Evolutionary conservation across 2,888 invertebrate species (phyloP), one percentile per base, ranked within the genome.

Genomic region (Drosophila borborema): DNA sequence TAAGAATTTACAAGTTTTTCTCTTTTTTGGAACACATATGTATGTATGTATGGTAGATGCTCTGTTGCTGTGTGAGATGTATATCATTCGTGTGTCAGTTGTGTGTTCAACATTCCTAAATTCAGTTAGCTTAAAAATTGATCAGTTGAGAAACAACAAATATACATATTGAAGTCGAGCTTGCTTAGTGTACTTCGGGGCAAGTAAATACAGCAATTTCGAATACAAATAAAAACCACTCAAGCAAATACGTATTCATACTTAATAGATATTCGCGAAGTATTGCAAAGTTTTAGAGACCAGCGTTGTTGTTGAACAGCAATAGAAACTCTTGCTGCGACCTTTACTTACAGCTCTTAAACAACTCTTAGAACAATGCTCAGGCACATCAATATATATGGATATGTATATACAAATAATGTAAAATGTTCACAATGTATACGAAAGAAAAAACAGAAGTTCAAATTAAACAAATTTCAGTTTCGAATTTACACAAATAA

Each of bases 281-380:
- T 40, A n/a, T 28, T 31, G 16, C 43, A 58, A 16, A 45, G 23
- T 6, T 20, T 10, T 31, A 12, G 49, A 38, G 51, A 59, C 48
- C 41, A 61, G 43, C 62, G 69, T 41, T 40, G 58, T 61, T 40
- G 48, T 56, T 48, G 16, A 43, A 20, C 40, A 18, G 46, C 9
- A 34, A 20, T 6, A 18, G 46, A 18, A 40, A 28, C 34, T 10
- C 41, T 31, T 18, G 38, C 40, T 40, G 16, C 58, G 65, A 77
- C 70, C 74, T 77, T 77, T 66, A 77, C 78, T 77, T 77, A 77
- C 78, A 74, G 74, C 46, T 48, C 46, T 16, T 48, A 28, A n/a
- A 38, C 40, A 55, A 10, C 28, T 55, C 40, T 16, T 63, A 66
- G 45, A 41, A 61, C 61, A 67, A 61, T 41, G 46, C 56, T 48